Percentiles rank a stretch among this genome's conserved stretches.
Conservation (phyloP, 2,888 invertebrate species). For the Caenorhabditis drosophilae region DNA sequence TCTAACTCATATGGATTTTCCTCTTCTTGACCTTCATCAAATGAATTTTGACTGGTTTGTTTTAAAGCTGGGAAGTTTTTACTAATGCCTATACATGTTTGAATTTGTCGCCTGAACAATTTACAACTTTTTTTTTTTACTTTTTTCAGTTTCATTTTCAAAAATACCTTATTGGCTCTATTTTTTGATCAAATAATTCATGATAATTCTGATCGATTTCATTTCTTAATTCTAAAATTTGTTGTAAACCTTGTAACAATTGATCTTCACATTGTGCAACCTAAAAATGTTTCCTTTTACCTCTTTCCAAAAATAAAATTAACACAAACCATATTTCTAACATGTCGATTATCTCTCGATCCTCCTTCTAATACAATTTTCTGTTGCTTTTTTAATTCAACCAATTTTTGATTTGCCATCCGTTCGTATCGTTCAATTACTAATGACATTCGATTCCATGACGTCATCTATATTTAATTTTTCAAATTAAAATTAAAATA, state of each 20-base stretch:
- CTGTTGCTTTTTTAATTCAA: conserved; percentile 39
- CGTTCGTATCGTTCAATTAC: conserved; percentile 32
- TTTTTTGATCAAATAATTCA: conserved; percentile 48
- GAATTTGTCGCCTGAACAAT: conserved; percentile 46
- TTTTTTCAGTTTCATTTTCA: too few relatives aligned
- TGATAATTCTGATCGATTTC: conserved; percentile 35
- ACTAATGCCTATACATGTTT: conserved; percentile 39
- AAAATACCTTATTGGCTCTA: conserved; percentile 51
- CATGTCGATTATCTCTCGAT: conserved; percentile 17
- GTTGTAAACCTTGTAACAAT: conserved; percentile 48
- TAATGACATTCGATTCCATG: conserved; percentile 22
- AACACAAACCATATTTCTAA: conserved; percentile 27
- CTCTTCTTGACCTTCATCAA: conserved; percentile 24
- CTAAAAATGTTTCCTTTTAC: conserved; percentile 15
- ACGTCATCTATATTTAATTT: conserved; percentile 4
- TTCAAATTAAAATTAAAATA: neutral
- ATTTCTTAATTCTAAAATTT: conserved; percentile 40
- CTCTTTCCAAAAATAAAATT: too few relatives aligned
- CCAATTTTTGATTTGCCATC: conserved; percentile 23
- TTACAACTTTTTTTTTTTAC: too few relatives aligned
- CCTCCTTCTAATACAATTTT: conserved; percentile 27
- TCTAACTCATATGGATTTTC: conserved; percentile 48
- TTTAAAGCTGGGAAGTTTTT: conserved; percentile 17
- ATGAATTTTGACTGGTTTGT: conserved; percentile 8
- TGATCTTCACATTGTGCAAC: conserved; percentile 51